Conservation (phyloP, 2,888 invertebrate genomes). For the Homarus gammarus region DNA sequence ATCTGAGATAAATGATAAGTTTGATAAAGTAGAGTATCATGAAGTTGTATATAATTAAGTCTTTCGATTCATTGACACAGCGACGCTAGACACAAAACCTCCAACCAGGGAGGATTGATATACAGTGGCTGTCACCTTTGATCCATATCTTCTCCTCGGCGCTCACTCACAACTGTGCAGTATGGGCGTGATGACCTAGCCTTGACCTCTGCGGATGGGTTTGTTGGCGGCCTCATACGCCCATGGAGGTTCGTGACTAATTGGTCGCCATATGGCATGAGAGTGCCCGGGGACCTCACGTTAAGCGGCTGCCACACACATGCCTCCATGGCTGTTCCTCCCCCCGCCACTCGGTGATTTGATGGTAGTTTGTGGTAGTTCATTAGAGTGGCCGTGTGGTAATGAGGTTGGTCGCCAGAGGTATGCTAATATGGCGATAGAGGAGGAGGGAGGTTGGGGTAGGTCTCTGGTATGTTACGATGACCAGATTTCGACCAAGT, state of each 20-base stretch:
- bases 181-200: background rate
- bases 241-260: constrained; percentile 42
- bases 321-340: background rate
- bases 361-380: background rate
- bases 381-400: constrained; percentile 1
- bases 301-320: background rate
- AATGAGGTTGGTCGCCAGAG: background rate
- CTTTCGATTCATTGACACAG: too few relatives aligned
- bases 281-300: background rate
- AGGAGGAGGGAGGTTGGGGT: background rate
- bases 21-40: too few relatives aligned
- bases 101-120: background rate
- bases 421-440: background rate
- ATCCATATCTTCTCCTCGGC: background rate
- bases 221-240: background rate
- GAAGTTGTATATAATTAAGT: too few relatives aligned
- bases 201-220: constrained; percentile 5
- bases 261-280: constrained; percentile 47
- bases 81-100: too few relatives aligned
- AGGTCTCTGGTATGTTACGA: background rate
- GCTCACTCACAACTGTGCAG: background rate
- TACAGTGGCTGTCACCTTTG: background rate
- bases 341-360: background rate
- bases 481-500: background rate
- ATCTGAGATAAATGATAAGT: too few relatives aligned